Base-by-base conservation (phyloP, 2,113 vertebrate genomes). In the Physeter macrocephalus region DNA sequence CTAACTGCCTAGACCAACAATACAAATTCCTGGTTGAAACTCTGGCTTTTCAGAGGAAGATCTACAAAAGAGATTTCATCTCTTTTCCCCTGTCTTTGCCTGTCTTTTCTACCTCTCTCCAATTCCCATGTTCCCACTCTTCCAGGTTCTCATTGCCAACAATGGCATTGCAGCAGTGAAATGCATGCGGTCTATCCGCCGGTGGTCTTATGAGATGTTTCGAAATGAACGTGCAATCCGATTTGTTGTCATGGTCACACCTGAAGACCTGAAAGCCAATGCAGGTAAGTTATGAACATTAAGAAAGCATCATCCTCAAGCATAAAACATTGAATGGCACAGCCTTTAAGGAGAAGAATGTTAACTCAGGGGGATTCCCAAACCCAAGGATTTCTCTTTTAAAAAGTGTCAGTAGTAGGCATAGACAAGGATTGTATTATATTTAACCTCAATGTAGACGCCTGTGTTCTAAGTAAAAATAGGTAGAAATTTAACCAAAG, bases 191-290 rank as follows among this genome's bases (percentile, higher is more conserved):
- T 99, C 99, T 92, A 99, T 99, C 96, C 99, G 99, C 3, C 99
- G 99, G 86, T 99, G 99, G 99, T 99, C 99, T 94, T 99, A 99
- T 1, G 99, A 99, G 98, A 99, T 99, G 99, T 99, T 99, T 97
- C 98, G 99, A 18, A 99, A 99, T 4, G 99, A 99, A 97, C 99
- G 99, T 61, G 99, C 99, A 2, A 99, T 99, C 92, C 99, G 99
- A 67, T 99, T 99, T 96, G 99, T 99, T 27, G 99, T 99, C 69
- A 99, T 99, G 99, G 99, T 99, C 93, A 99, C 99, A 4, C 99
- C 99, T 4, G 99, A 99, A 98, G 99, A 99, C 96, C 99, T 99
- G 96, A 99, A 99, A 96, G 99, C 99, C 96, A 99, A 99, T 41
- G 99, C 99, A 97, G 99, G 99, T 99, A 93, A 98, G 98, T 64